A percentile compares a stretch with the other conserved stretches of the same genome.
phyloP scores from a whole-genome alignment of 1,140 invertebrate species.

The Armadillidium nasatum region DNA sequence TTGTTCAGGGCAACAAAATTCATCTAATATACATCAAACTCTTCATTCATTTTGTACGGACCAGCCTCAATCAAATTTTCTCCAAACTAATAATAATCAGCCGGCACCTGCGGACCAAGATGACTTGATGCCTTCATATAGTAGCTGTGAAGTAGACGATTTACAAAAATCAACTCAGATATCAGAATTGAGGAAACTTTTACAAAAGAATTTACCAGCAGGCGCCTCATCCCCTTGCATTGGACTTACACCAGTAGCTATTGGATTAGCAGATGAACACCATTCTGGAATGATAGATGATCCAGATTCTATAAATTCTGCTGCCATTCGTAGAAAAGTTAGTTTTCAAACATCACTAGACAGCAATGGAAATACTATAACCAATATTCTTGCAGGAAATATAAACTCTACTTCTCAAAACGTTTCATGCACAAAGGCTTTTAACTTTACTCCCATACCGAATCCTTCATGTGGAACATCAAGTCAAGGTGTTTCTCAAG shows the following conservation, averaged over 20 bases:
- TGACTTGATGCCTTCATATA: not conserved
- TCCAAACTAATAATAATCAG: not conserved
- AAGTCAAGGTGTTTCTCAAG: slow-evolving; percentile 33
- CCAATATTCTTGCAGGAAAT: slow-evolving; percentile 23
- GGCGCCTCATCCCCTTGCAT: slow-evolving; percentile 21
- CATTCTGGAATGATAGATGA: slow-evolving; percentile 28
- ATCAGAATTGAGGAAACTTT: slow-evolving; percentile 64
- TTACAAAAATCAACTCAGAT: slow-evolving; percentile 55
- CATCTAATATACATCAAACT: too few relatives aligned
- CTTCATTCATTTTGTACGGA: too few relatives aligned
- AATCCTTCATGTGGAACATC: slow-evolving; percentile 52
- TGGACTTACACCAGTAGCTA: slow-evolving; percentile 19
- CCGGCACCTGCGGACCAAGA: not conserved
- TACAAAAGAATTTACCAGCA: slow-evolving; percentile 61
- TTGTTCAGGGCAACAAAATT: slow-evolving; percentile 28
- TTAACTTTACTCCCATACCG: slow-evolving; percentile 76
- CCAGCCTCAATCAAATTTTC: slow-evolving; percentile 2
- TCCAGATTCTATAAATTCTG: slow-evolving; percentile 22
- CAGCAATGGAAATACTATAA: slow-evolving; percentile 28
- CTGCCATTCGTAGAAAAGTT: slow-evolving; percentile 53
- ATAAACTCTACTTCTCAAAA: slow-evolving; percentile 53
- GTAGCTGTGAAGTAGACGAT: slow-evolving; percentile 31
- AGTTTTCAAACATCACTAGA: slow-evolving; percentile 58
- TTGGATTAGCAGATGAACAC: not conserved
- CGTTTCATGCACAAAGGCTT: slow-evolving; percentile 65